phyloP scores from a whole-genome alignment of 1,140 invertebrate genomes.

The Geopemphigus sp. region DNA sequence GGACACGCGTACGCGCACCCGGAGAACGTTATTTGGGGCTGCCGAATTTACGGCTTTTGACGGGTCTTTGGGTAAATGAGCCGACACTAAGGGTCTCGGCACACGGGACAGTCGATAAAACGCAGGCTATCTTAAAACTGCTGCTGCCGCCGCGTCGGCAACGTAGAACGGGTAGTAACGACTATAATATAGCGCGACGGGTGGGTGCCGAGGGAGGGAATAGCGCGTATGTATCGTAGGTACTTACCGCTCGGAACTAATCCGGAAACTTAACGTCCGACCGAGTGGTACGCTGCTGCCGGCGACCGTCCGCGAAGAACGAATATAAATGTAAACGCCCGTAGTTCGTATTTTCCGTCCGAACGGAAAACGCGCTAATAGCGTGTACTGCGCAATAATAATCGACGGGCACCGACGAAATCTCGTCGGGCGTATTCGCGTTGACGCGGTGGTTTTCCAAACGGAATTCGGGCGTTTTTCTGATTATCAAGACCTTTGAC shows the following conservation, averaged over 20 bases:
- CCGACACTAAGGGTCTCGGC: conserved; percentile 38
- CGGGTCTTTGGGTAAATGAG: conserved; percentile 37
- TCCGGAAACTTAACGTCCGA: neutral
- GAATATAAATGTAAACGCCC: neutral
- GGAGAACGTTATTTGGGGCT: neutral
- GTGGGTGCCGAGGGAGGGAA: neutral
- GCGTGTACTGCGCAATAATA: too few relatives aligned
- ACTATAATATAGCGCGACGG: neutral
- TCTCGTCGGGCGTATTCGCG: too few relatives aligned
- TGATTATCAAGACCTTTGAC: too few relatives aligned
- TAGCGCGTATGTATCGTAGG: neutral
- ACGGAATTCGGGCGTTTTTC: too few relatives aligned
- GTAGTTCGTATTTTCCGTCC: neutral
- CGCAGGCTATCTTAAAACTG: conserved; percentile 40
- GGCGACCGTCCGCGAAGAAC: neutral
- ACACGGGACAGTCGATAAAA: conserved; percentile 41
- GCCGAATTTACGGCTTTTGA: conserved; percentile 27
- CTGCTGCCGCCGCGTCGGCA: neutral
- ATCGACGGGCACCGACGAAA: too few relatives aligned
- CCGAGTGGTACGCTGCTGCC: too few relatives aligned
- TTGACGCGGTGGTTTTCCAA: too few relatives aligned
- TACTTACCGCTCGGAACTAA: conserved; percentile 1
- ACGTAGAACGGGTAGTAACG: neutral
- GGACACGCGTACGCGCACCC: neutral
- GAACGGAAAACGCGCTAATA: too few relatives aligned